phyloP scores from a whole-genome alignment of 2,797 vertebrate genomes.

The Sebastes trivittatus region DNA sequence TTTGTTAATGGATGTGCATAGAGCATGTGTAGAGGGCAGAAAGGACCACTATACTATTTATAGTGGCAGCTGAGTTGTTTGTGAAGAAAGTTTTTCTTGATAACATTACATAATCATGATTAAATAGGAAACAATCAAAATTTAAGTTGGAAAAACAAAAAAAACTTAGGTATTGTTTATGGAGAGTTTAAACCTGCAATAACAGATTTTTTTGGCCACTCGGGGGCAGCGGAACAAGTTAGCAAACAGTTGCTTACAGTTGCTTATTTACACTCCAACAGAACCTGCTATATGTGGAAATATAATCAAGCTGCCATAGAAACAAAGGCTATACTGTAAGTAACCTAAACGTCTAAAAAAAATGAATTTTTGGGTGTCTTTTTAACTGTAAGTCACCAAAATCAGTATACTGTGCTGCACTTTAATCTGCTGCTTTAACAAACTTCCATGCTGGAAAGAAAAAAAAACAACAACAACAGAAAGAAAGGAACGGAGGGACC shows the following conservation, averaged over 20 bases:
- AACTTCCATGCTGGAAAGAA: too few species aligned
- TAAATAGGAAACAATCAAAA: too few species aligned
- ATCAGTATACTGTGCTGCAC: too few species aligned
- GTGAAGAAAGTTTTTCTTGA: background rate
- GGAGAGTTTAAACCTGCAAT: too few species aligned
- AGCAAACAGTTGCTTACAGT: background rate
- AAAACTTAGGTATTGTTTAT: too few species aligned
- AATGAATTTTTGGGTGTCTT: too few species aligned
- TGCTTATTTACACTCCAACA: background rate
- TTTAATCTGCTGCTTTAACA: too few species aligned
- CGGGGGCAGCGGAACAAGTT: background rate
- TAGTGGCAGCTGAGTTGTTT: background rate
- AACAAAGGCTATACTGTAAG: background rate
- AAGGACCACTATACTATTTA: background rate
- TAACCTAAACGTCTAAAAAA: background rate
- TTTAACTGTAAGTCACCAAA: too few species aligned
- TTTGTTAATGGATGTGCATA: background rate
- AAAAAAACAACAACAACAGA: too few species aligned
- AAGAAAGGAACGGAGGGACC: too few species aligned
- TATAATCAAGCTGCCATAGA: background rate
- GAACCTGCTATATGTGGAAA: background rate
- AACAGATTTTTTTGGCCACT: background rate
- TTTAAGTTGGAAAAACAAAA: too few species aligned
- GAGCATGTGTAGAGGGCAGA: background rate
- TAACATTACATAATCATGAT: background rate